phyloP scores from a whole-genome alignment of 1,140 invertebrate genomes.

The Hycleus phaleratus region DNA sequence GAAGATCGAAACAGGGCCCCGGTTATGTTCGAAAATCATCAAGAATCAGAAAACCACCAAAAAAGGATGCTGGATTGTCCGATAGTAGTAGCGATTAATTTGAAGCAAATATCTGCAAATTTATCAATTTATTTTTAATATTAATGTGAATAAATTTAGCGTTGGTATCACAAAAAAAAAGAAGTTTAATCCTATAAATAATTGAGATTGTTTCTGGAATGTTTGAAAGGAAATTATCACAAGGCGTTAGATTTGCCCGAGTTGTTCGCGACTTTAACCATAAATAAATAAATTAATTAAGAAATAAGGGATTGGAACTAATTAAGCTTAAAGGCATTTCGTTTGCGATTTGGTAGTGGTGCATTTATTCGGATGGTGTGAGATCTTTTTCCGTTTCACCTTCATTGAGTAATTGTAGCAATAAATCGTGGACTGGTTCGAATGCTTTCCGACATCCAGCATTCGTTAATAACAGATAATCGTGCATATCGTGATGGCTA shows the following conservation, averaged over 20 bases:
- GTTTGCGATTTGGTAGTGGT: background rate
- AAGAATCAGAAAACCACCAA: slow-evolving; percentile 41
- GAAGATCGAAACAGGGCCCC: slow-evolving; percentile 56
- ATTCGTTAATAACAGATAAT: slow-evolving; percentile 79
- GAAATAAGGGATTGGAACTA: background rate
- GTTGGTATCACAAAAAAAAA: slow-evolving; percentile 8
- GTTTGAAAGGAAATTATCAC: slow-evolving; percentile 5
- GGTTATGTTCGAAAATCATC: slow-evolving; percentile 45
- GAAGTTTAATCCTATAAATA: slow-evolving; percentile 7
- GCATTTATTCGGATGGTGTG: slow-evolving; percentile 56
- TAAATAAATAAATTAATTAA: too few relatives aligned
- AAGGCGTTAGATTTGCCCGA: slow-evolving; percentile 2
- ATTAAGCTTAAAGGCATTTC: slow-evolving; percentile 9
- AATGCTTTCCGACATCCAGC: slow-evolving; percentile 76
- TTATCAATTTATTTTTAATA: background rate
- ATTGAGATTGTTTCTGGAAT: slow-evolving; percentile 8
- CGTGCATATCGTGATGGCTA: slow-evolving; percentile 80
- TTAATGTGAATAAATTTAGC: background rate
- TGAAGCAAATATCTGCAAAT: slow-evolving; percentile 4
- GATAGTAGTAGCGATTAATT: slow-evolving; percentile 45
- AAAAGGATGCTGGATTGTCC: slow-evolving; percentile 56
- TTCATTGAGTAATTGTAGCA: slow-evolving; percentile 66
- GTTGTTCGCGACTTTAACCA: background rate
- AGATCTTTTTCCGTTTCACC: slow-evolving; percentile 63
- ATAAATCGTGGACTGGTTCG: slow-evolving; percentile 69